phyloP scores from a whole-genome alignment of 1,140 invertebrate genomes.

The Episyrphus balteatus region DNA sequence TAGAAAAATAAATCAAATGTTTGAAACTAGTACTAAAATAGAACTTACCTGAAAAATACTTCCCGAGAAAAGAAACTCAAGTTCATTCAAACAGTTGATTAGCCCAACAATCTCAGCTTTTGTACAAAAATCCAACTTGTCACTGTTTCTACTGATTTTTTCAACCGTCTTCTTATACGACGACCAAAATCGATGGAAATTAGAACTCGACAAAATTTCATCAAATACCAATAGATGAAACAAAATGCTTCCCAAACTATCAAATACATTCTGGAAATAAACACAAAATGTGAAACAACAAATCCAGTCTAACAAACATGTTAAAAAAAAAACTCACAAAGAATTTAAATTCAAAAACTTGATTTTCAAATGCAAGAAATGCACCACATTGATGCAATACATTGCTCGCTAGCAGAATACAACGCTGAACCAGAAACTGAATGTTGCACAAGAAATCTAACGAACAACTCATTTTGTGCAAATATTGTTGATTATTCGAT shows the following conservation, averaged over 20 bases:
- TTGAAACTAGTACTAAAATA: neutral
- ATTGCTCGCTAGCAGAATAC: slow-evolving; percentile 19
- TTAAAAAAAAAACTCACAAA: slow-evolving; percentile 11
- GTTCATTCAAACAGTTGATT: slow-evolving; percentile 16
- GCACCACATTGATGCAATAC: slow-evolving; percentile 22
- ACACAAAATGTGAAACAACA: neutral
- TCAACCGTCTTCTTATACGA: slow-evolving; percentile 26
- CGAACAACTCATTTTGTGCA: slow-evolving; percentile 20
- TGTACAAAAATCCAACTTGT: slow-evolving; percentile 4
- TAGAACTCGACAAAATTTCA: slow-evolving; percentile 17
- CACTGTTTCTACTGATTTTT: slow-evolving; percentile 11
- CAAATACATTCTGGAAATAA: slow-evolving; percentile 17
- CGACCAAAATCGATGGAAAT: slow-evolving; percentile 16
- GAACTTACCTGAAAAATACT: slow-evolving; percentile 49
- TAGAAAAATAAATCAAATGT: too few species aligned
- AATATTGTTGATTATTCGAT: slow-evolving; percentile 1
- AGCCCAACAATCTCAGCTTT: slow-evolving; percentile 18
- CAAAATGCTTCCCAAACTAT: slow-evolving; percentile 16
- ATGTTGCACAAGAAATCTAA: slow-evolving; percentile 31
- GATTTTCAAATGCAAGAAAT: slow-evolving; percentile 5
- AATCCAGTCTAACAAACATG: neutral
- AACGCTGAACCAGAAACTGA: slow-evolving; percentile 22
- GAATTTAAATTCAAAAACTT: slow-evolving; percentile 12
- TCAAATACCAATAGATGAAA: slow-evolving; percentile 22
- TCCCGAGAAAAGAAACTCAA: slow-evolving; percentile 45